Base-by-base conservation (phyloP, 2,797 vertebrate genomes). In the Sus cebifrons region DNA sequence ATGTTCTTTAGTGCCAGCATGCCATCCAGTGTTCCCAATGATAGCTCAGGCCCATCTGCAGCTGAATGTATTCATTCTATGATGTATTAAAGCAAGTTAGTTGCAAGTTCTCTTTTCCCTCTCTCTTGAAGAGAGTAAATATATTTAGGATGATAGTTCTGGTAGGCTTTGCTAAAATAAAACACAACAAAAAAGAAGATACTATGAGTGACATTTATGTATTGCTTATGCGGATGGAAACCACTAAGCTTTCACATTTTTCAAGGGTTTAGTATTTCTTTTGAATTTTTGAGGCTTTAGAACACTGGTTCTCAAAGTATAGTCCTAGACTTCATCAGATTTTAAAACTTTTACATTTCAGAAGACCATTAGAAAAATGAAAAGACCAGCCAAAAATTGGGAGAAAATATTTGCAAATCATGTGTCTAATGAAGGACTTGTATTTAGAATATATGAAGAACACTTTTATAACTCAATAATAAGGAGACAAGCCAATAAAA, bases 241-340 rank as follows among this genome's bases (percentile, higher is more conserved):
- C 82, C 58, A 75, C 54, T 86, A 40, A 89, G 20, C 21, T 83
- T 88, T 86, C n/a, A 78, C 58, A 75, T 86, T 91, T 91, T 96
- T 91, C 27, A 70, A 67, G 68, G 36, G 2, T 40, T 88, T 82
- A 5, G 3, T 81, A 27, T 84, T 78, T 89, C 56, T 94, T 87
- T 97, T 94, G 36, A 77, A 70, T 54, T 91, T 95, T 93, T 89
- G 60, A 95, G 40, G 40, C 52, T 93, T 94, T 86, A 64, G 32
- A 85, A 74, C 44, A 75, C 14, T 93, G 77, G 6, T 82, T 95
- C 49, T 89, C 52, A 82, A 87, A 71, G 27, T 70, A 3, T 88
- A 70, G 49, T 74, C 6, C 6, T 27, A 86, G 82, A 73, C 36
- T 81, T 95, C n/a, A 77, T 77, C 73, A 75, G 44, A 77, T 49